These are phyloP conservation scores for Rhinogobio ventralis DNA, from an alignment of 2,797 vertebrate genomes.

Conservation along the genomic window DNA sequence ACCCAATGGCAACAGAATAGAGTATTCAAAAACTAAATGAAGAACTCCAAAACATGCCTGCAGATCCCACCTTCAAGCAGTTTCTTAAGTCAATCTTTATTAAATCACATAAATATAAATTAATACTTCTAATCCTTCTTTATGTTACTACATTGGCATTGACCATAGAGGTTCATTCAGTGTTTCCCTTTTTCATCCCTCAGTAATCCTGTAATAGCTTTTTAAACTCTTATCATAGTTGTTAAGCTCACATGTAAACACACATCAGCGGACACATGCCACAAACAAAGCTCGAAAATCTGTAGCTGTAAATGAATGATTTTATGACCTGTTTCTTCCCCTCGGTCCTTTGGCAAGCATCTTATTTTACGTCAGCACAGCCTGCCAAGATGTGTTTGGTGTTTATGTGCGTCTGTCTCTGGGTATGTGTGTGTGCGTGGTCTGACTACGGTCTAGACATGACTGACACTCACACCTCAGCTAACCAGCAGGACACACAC, in stretches of 20 bases:
- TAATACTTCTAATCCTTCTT: neutral
- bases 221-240: slow-evolving; percentile 38
- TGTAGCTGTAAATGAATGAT: slow-evolving; percentile 61
- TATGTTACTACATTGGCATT: neutral
- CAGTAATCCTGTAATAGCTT: neutral
- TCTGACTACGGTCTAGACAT: slow-evolving; percentile 69
- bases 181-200: neutral
- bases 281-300: slow-evolving; percentile 53
- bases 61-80: neutral
- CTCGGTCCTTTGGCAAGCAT: slow-evolving; percentile 56
- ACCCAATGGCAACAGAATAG: neutral
- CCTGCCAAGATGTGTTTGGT: slow-evolving; percentile 47
- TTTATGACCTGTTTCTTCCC: slow-evolving; percentile 66
- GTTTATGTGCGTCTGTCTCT: slow-evolving; percentile 46
- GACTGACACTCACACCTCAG: slow-evolving; percentile 63
- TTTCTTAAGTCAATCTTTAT: neutral
- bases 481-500: slow-evolving; percentile 45
- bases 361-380: slow-evolving; percentile 51
- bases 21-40: neutral
- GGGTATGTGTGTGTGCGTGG: slow-evolving; percentile 49
- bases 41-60: neutral
- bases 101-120: neutral
- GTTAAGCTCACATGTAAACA: slow-evolving; percentile 47
- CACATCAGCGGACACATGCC: slow-evolving; percentile 28
- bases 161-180: neutral